Evolutionary conservation across 2,113 vertebrate genomes (phyloP).

Genomic region (Platanista minor): DNA sequence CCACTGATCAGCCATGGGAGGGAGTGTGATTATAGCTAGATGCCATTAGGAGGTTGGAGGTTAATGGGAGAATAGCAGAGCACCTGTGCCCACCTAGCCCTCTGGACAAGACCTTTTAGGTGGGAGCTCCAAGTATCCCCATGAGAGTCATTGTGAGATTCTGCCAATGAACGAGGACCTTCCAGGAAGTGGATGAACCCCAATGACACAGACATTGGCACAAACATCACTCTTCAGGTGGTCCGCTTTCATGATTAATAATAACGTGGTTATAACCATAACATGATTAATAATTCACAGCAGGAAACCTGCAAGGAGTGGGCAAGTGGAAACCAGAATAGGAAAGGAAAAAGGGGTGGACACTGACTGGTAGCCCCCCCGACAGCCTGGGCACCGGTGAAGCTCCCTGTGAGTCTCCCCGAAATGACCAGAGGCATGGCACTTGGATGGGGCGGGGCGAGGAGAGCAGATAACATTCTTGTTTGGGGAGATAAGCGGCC

Average conservation of each 20-base stretch:
- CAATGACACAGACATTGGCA: no score
- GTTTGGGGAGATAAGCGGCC: no score
- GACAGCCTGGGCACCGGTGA: not conserved
- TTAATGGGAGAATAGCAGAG: not conserved
- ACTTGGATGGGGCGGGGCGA: accelerated
- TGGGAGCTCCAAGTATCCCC: not conserved
- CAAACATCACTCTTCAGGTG: not conserved
- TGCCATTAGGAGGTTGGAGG: not conserved
- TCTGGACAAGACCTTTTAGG: not conserved
- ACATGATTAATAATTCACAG: not conserved
- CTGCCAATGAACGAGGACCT: not conserved
- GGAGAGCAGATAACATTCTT: accelerated
- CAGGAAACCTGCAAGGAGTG: not conserved
- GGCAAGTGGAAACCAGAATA: not conserved
- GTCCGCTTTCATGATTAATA: not conserved
- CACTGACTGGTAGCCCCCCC: accelerated
- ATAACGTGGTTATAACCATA: not conserved
- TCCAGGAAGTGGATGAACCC: accelerated
- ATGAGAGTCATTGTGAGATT: not conserved
- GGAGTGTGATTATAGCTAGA: not conserved
- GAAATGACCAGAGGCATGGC: no score
- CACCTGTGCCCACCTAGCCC: not conserved
- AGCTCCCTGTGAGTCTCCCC: not conserved
- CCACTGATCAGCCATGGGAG: not conserved
- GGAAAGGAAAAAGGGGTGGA: not conserved